Evolutionary conservation across 2,113 vertebrate species (phyloP), one percentile per base, ranked within the genome.

Genomic region (Ammodytes dubius): DNA sequence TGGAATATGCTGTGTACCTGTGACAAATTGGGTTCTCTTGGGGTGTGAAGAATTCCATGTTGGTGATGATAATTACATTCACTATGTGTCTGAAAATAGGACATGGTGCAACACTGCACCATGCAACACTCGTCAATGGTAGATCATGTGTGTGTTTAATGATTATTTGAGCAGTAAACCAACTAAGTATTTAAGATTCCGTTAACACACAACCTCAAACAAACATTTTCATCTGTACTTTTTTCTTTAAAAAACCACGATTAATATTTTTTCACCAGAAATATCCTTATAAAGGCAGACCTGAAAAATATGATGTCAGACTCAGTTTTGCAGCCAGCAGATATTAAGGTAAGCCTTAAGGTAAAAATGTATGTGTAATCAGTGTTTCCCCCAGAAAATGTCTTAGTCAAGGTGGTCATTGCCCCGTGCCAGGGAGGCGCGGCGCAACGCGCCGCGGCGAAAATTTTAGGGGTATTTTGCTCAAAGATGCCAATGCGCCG

Each of bases 331-430:
- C 71, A 77, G 75, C 57, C 57, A 65, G 60, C 53, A 73, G 84
- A 88, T 59, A 81, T 67, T 74, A 58, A 84, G 83, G 70, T 74
- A 58, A 84, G 83, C 85, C 46, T 69, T 63, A 81, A 89, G 45
- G 64, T 82, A 89, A 87, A 86, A 91, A 86, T 88, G 77, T 83
- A 90, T 79, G 47, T 85, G 78, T 88, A 88, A 92, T 92, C 81
- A n/a, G n/a, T n/a, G n/a, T n/a, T n/a, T n/a, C n/a, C n/a, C n/a
- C n/a, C n/a, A n/a, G n/a, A n/a, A n/a, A n/a, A n/a, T n/a, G n/a
- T n/a, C n/a, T n/a, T n/a, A n/a, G n/a, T n/a, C n/a, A n/a, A n/a
- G n/a, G n/a, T n/a, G n/a, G n/a, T n/a, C n/a, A n/a, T n/a, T n/a
- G n/a, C n/a, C n/a, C n/a, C n/a, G n/a, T n/a, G n/a, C n/a, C n/a